Evolutionary conservation across 2,113 vertebrate species (phyloP).

Genomic region (Centropus unirufus): DNA sequence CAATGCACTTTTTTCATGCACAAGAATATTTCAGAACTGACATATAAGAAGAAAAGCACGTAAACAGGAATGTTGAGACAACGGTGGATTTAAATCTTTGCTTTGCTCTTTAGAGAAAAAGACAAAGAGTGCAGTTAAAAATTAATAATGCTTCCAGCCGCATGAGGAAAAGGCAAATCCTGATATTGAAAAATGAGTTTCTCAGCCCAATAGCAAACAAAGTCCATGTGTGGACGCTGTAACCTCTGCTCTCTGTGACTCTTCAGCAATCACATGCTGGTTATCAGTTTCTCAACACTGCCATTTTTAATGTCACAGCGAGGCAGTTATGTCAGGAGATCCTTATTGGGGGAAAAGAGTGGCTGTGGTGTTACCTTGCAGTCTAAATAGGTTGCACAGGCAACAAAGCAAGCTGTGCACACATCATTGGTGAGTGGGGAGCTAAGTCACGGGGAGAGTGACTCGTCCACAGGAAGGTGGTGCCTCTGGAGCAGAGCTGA

Average conservation of each 20-base stretch:
- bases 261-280: background rate
- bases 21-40: background rate
- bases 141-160: background rate
- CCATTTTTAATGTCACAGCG: background rate
- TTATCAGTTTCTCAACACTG: conserved; percentile 13
- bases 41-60: background rate
- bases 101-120: background rate
- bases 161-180: background rate
- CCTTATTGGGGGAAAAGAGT: background rate
- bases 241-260: background rate
- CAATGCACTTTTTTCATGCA: background rate
- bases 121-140: background rate
- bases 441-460: background rate
- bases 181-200: background rate
- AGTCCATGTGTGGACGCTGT: background rate
- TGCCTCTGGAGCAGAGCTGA: background rate
- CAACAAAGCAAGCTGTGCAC: background rate
- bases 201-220: background rate
- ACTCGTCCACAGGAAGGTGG: background rate
- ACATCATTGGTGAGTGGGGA: background rate
- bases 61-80: background rate
- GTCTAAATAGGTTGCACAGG: rapidly evolving
- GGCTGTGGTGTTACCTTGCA: background rate
- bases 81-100: background rate
- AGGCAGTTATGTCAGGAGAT: background rate